Evolutionary conservation across 2,797 vertebrate species (phyloP).

Genomic region (Crocidura indochinensis): DNA sequence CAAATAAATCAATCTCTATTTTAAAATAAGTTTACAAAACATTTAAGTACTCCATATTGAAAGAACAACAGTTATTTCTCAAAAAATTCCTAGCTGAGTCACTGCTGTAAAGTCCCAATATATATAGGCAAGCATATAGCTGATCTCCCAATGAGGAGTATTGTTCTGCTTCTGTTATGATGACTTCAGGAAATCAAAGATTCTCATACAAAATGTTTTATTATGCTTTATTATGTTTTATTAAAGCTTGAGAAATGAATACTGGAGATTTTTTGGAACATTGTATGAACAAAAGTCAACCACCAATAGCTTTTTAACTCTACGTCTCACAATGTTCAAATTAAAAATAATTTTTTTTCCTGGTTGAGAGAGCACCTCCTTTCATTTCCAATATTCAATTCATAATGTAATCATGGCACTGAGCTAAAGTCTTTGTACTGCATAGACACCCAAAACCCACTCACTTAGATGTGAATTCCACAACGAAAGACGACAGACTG

Average conservation of each 20-base stretch:
- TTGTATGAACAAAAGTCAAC: too few relatives aligned
- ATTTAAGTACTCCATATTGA: background rate
- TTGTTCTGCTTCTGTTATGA: background rate
- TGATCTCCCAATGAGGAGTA: background rate
- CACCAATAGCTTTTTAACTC: too few relatives aligned
- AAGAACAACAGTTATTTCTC: background rate
- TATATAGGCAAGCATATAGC: background rate
- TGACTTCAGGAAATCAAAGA: background rate
- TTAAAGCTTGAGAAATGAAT: too few relatives aligned
- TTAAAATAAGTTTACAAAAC: slow-evolving; percentile 28
- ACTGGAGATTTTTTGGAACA: too few relatives aligned
- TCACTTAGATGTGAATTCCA: too few relatives aligned
- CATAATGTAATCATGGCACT: slow-evolving; percentile 14
- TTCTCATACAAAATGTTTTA: background rate
- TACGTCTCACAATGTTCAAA: too few relatives aligned
- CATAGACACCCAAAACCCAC: too few relatives aligned
- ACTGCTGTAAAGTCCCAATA: background rate
- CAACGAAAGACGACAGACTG: too few relatives aligned
- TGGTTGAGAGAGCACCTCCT: background rate
- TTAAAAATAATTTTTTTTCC: slow-evolving; percentile 4
- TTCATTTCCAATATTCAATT: background rate
- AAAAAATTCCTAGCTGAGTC: too few relatives aligned
- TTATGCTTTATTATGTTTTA: too few relatives aligned
- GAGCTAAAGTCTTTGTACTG: too few relatives aligned
- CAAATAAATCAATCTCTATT: background rate